Base-by-base conservation (phyloP, 1,140 invertebrate genomes). In the Zaprionus ornatus region DNA sequence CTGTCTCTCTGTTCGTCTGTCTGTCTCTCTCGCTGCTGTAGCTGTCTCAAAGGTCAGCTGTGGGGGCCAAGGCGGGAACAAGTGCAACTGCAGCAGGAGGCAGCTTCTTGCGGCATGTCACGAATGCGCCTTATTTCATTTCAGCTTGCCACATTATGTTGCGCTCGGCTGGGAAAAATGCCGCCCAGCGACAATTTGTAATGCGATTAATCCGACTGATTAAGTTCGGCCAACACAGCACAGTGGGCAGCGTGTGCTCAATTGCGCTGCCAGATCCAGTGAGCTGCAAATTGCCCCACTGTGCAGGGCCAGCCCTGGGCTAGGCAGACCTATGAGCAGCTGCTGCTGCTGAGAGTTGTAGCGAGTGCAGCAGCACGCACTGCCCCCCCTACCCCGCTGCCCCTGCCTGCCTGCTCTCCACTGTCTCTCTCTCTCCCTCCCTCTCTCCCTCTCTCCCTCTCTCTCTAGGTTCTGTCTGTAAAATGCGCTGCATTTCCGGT, bases 401-500 rank as follows among this genome's bases (percentile, higher is more conserved):
- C 9, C 25, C 37, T 40, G 7, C 10, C 21, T 54, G 4, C 17
- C 17, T 19, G 12, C 50, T 23, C 29, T 32, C 0, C 5, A 1
- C 35, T 50, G 3, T 5, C 9, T 19, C 42, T 29, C 40, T n/a
- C 12, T 19, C 13, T 2, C 37, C 1, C 13, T n/a, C 1, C 15
- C 4, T 5, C 27, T 37, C 48, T 13, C 21, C 37, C 2, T 32
- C 15, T n/a, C 17, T 13, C 17, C 19, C 3, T 15, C 12, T 10
- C 29, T 27, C 15, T 54, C 48, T 55, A 40, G 29, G 45, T 17
- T 50, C 59, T 48, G 71, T 76, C 71, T 80, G 67, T 78, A 77
- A 78, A 88, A 88, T 88, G 84, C 81, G 84, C 80, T 90, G 84
- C 84, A 90, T 88, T 88, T 88, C 84, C 84, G 84, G 84, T 88